Evolutionary conservation across 2,797 vertebrate species (phyloP).

Genomic region (Xyrichtys novacula): DNA sequence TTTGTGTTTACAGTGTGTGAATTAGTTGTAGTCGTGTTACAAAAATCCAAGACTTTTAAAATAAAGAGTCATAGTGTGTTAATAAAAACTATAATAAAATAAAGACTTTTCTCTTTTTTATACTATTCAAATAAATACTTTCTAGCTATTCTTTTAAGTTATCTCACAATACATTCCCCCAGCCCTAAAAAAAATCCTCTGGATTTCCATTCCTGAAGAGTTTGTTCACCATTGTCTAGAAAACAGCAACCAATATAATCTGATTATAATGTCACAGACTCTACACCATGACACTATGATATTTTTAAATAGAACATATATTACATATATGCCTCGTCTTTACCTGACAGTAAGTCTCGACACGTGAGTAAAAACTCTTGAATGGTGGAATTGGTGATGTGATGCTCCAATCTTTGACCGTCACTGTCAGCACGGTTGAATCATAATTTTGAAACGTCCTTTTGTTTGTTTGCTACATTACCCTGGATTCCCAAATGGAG

Average conservation of each 20-base stretch:
- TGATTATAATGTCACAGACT: conserved; percentile 58
- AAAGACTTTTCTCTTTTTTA: conserved; percentile 78
- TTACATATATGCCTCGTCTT: conserved; percentile 38
- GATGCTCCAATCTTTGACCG: neutral
- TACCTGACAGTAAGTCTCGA: conserved; percentile 9
- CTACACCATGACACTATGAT: conserved; percentile 60
- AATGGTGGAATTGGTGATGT: conserved; percentile 42
- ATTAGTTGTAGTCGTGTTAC: conserved; percentile 43
- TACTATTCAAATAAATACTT: conserved; percentile 79
- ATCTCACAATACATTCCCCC: conserved; percentile 57
- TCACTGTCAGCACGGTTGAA: neutral
- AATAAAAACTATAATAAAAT: conserved; percentile 82
- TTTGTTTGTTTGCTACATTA: conserved; percentile 40
- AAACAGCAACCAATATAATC: conserved; percentile 60
- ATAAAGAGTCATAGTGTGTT: conserved; percentile 66
- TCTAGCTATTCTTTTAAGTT: conserved; percentile 51
- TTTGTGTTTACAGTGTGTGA: conserved; percentile 23
- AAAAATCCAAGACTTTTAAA: conserved; percentile 71
- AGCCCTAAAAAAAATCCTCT: conserved; percentile 45
- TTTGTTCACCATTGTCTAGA: conserved; percentile 48
- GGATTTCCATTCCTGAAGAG: conserved; percentile 45
- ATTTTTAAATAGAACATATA: conserved; percentile 54
- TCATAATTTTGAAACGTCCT: neutral
- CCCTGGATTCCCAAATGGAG: conserved; percentile 1
- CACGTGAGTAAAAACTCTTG: conserved; percentile 8